Evolutionary conservation across 2,797 vertebrate species (phyloP), one percentile per base, ranked within the genome.

Genomic region (Amblyraja radiata): DNA sequence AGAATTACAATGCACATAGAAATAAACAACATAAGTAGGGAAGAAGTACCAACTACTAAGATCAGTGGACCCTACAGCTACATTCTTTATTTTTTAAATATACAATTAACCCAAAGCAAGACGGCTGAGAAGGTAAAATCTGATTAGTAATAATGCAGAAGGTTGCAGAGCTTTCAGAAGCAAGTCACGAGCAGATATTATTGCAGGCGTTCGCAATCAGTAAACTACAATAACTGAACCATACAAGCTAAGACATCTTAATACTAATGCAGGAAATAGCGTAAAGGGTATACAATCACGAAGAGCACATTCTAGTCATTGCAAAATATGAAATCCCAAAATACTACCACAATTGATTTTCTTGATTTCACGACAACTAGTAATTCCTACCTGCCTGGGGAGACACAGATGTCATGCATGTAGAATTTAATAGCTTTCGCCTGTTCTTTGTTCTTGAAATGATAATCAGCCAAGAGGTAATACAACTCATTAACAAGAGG

Each of bases 401-500:
- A 99, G 94, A 99, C 97, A 93, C 98, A 99, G 93, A 99, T 98
- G 94, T 99, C 99, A 0, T 99, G 98, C 98, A 99, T 98, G 94
- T 99, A 99, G 95, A 99, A 99, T 96, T 98, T 99, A 95, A 99
- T 98, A 94, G 99, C 99, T 95, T 99, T 99, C 80, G 98, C 98
- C 95, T 99, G 99, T 93, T 99, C 99, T 95, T 99, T 99, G 96
- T 99, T 99, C 95, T 99, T 99, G 96, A 99, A 99, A 94, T 99
- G 98, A 95, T 99, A 99, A 93, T 99, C 99, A 32, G 98, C 99
- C 95, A 99, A 96, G 90, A 99, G 97, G 94, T 99, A 99, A 96
- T 98, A 99, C 25, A 99, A 95, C 95, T 99, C 99, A 63, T 97
- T 97, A 93, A 98, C 97, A 94, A 99, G 97, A 0, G 97, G 97